Conservation (phyloP, 2,113 vertebrate genomes). For the Cairina moschata region DNA sequence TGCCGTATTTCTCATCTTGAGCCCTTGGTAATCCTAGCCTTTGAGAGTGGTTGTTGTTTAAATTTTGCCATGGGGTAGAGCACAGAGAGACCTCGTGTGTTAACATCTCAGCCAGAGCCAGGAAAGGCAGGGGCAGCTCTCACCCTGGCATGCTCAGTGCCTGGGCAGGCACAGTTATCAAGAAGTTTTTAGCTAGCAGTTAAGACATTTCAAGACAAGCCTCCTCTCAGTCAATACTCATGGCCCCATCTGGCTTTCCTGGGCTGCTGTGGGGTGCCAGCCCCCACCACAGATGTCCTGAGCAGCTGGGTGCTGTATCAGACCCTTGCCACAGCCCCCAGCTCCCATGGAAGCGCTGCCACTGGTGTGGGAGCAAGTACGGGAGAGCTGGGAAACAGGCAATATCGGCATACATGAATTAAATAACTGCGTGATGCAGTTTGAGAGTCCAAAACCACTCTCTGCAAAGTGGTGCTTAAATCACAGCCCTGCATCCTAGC, state of each 20-base stretch:
- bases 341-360: fast-evolving
- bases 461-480: background rate
- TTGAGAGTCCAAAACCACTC: background rate
- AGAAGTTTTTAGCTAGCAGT: background rate
- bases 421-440: background rate
- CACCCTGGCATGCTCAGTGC: background rate
- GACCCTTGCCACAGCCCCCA: background rate
- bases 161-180: background rate
- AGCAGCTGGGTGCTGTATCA: background rate
- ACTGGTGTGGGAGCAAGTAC: background rate
- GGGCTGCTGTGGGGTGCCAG: background rate
- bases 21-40: background rate
- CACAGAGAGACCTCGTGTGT: fast-evolving
- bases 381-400: background rate
- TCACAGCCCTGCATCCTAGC: background rate
- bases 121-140: background rate
- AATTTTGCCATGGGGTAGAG: background rate
- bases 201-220: background rate
- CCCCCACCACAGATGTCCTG: background rate
- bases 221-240: background rate
- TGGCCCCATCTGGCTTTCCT: too few species aligned
- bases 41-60: too few species aligned
- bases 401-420: background rate
- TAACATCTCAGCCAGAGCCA: background rate
- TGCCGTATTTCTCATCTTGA: background rate